Base-by-base conservation (phyloP, 23 tunicate species). In the Diplosoma virens region DNA sequence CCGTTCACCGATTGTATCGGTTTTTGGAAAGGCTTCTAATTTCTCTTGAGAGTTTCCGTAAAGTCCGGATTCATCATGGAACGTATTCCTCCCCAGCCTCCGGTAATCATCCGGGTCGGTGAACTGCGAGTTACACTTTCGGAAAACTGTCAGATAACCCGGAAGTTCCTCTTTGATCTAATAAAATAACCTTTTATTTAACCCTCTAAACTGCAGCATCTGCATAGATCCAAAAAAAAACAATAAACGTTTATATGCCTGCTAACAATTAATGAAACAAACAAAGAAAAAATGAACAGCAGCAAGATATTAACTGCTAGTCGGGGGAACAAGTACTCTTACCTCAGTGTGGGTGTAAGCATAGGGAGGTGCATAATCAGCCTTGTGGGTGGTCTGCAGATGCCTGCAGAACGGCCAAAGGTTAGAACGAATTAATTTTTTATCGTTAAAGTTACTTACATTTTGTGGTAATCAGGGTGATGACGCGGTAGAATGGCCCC, bases 401-500 rank as follows among this genome's bases (percentile, higher is more conserved):
- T 89, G 96, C 77, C 96, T 89, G 76, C n/a, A n/a, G n/a, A n/a
- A n/a, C n/a, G n/a, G n/a, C n/a, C n/a, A n/a, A n/a, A n/a, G n/a
- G n/a, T n/a, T 41, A 41, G 14, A 41, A 7, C 11, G 50, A 9
- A 14, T 14, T 14, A 41, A 7, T 14, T 9, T 41, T 7, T 41
- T 41, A 55, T 6, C 5, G 63, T 55, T 25, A 55, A 16, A 41
- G 11, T 25, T 28, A 83, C 96, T 83, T 52, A 90, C 97, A 79
- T 27, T 79, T 90, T 84, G 64, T 84, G 78, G 59, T 84, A 78
- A 31, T 84, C 97, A 21, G 97, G 89, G 54, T 84, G 89, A 32
- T 90, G 97, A 14, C 90, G 63, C 0, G 97, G 97, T 37, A 90
- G 80, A 56, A 90, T 86, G 33, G 97, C 81, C 25, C 90, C 97